These are phyloP conservation scores for Teleogryllus oceanicus DNA, from an alignment of 2,888 invertebrate genomes.

Conservation along the genomic window DNA sequence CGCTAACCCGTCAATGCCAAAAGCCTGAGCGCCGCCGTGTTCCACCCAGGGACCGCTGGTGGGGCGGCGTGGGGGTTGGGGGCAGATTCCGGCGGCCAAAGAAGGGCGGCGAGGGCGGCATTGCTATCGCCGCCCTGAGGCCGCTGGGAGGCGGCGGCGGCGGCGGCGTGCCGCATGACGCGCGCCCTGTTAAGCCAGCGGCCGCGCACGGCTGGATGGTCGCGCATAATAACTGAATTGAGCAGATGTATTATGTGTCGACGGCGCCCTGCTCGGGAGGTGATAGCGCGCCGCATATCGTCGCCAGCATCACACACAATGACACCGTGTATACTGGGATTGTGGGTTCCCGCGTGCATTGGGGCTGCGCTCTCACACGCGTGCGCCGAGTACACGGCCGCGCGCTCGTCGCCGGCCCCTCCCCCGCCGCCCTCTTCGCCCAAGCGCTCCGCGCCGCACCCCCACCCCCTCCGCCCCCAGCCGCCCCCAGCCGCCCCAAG, in stretches of 20 bases:
- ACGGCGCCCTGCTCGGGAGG: slow-evolving; percentile 9
- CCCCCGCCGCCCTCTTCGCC: not conserved
- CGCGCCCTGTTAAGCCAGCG: slow-evolving; percentile 18
- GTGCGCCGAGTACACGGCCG: not conserved
- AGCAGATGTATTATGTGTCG: slow-evolving; percentile 9
- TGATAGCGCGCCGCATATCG: slow-evolving; percentile 18
- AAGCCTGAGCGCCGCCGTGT: not conserved
- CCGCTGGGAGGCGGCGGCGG: not conserved
- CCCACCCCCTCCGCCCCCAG: not conserved
- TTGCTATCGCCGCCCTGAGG: not conserved
- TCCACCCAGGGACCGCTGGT: not conserved
- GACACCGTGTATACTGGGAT: slow-evolving; percentile 10
- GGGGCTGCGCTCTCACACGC: not conserved
- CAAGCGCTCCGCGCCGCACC: not conserved
- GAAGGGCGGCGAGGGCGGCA: not conserved
- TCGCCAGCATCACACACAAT: slow-evolving; percentile 18
- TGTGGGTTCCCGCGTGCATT: slow-evolving; percentile 9
- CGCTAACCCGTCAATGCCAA: too few relatives aligned
- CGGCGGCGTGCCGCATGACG: not conserved
- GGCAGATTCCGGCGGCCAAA: not conserved
- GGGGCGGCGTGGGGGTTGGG: not conserved
- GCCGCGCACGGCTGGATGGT: slow-evolving; percentile 18
- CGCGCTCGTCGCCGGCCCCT: not conserved
- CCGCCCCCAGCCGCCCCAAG: not conserved
- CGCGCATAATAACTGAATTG: slow-evolving; percentile 9